Evolutionary conservation across 2,888 invertebrate species (phyloP).

Genomic region (Mythimna lalbum): DNA sequence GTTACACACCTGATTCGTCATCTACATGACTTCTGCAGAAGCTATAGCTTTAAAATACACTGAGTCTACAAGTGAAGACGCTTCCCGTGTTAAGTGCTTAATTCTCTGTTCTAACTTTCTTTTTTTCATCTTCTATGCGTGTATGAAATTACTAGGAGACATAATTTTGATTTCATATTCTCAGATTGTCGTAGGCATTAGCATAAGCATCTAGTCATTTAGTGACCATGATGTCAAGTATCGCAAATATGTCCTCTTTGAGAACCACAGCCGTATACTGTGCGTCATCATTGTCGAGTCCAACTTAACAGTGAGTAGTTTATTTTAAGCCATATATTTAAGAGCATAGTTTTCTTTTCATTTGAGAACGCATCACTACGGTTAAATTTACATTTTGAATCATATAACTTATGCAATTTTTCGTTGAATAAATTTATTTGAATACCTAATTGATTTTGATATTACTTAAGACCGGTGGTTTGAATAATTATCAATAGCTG

Average conservation of each 20-base stretch:
- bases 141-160: neutral
- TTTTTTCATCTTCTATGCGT: neutral
- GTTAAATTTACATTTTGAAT: neutral
- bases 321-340: neutral
- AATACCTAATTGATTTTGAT: slow-evolving; percentile 5
- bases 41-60: too few relatives aligned
- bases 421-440: neutral
- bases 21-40: too few relatives aligned
- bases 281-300: slow-evolving; percentile 1
- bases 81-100: too few relatives aligned
- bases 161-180: too few relatives aligned
- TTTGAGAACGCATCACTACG: neutral
- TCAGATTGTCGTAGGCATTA: neutral
- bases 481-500: neutral
- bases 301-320: neutral
- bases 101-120: too few relatives aligned
- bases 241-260: slow-evolving; percentile 5
- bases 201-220: neutral
- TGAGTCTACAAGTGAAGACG: too few relatives aligned
- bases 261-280: neutral
- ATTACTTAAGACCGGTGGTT: slow-evolving; percentile 1
- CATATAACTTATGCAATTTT: neutral
- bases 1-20: too few relatives aligned
- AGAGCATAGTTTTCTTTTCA: neutral
- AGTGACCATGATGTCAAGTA: neutral